Evolutionary conservation across 2,113 vertebrate species (phyloP).

Genomic region (Gavia stellata): DNA sequence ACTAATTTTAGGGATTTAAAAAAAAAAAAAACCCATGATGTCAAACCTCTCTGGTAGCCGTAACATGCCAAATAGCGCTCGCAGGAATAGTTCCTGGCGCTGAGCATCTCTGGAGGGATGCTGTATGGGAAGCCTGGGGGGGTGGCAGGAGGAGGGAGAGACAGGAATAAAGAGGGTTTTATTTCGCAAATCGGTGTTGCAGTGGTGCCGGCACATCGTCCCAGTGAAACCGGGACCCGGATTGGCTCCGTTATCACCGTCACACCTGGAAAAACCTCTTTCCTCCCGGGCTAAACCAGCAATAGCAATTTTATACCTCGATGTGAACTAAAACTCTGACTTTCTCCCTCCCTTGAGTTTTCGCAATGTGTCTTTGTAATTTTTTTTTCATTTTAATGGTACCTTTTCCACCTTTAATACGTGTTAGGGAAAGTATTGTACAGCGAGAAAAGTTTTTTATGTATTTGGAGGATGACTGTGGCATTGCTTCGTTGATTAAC

Average conservation of each 20-base stretch:
- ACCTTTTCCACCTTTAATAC: neutral
- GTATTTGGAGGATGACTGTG: neutral
- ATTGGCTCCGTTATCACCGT: neutral
- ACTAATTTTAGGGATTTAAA: constrained; percentile 7
- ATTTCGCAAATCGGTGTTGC: neutral
- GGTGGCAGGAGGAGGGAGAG: neutral
- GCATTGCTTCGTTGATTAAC: neutral
- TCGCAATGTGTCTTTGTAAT: neutral
- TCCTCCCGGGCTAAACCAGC: neutral
- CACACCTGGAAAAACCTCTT: neutral
- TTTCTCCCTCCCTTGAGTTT: neutral
- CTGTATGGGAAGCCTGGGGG: neutral
- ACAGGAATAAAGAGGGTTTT: neutral
- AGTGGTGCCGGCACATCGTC: accelerated
- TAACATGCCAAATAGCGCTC: neutral
- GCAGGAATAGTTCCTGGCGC: neutral
- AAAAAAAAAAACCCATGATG: neutral
- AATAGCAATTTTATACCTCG: constrained; percentile 43
- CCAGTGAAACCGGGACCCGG: neutral
- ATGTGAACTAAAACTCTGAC: neutral
- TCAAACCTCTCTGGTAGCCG: neutral
- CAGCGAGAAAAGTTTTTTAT: neutral
- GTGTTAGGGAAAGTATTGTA: neutral
- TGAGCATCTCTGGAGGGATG: neutral
- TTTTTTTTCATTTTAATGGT: neutral